Conservation (phyloP, 2,797 vertebrate genomes). For the Okamejei kenojei region DNA sequence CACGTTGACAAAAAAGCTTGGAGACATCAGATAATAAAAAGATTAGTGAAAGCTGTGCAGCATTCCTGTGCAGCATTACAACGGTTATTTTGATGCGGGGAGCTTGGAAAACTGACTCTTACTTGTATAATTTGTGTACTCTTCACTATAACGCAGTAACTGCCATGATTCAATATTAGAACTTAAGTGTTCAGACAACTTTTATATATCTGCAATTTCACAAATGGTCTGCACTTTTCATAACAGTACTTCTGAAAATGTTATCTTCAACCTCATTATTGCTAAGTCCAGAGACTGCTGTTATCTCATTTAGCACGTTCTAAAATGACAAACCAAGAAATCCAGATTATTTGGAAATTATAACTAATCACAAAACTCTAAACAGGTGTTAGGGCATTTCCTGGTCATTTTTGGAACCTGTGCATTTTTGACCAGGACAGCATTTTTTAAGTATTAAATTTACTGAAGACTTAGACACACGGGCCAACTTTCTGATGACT, state of each 20-base stretch:
- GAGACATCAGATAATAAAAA: not conserved
- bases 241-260: not conserved
- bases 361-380: not conserved
- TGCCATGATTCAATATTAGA: not conserved
- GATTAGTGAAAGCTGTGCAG: not conserved
- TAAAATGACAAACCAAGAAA: not conserved
- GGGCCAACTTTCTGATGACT: not conserved
- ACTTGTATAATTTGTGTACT: not conserved
- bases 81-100: not conserved
- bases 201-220: not conserved
- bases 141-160: not conserved
- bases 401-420: not conserved
- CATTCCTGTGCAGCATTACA: not conserved
- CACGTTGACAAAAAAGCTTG: not conserved
- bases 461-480: not conserved
- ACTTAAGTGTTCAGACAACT: not conserved
- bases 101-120: not conserved
- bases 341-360: not conserved
- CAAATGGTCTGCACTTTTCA: not conserved
- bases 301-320: not conserved
- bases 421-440: not conserved
- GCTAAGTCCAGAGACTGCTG: not conserved
- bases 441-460: not conserved
- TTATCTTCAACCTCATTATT: not conserved
- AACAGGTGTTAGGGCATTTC: not conserved